Base-by-base conservation (phyloP, 2,888 invertebrate species). In the Urechis unicinctus region DNA sequence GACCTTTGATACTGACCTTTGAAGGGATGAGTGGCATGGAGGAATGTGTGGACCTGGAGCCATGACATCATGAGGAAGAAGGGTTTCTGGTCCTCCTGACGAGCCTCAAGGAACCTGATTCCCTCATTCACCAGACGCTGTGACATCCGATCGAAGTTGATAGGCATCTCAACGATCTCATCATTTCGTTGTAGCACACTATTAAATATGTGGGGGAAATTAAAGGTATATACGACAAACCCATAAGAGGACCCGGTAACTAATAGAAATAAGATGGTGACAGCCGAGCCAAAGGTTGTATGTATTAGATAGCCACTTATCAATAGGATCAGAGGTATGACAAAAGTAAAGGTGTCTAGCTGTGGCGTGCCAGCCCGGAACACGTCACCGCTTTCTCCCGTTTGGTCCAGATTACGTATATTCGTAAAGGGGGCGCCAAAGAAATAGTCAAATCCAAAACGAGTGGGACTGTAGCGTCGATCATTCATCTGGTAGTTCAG, bases 11-110 rank as follows among this genome's bases (percentile, higher is more conserved):
- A n/a, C n/a, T n/a, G n/a, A 5, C 68, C 68, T 22, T 62, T 58
- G 63, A 80, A 81, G 47, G 80, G 78, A 69, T 84, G 81, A 61
- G 83, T 75, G 45, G 83, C 49, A 25, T 61, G 55, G 24, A 63
- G 50, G 6, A 55, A 59, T 58, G 85, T 84, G 78, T 86, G 85
- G 61, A 85, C 85, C n/a, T n/a, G n/a, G 9, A 58, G 22, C 60
- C 60, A 60, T 3, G 78, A 75, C 65, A 81, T 72, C 52, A 79
- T 70, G 50, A 80, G 71, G 53, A 82, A 70, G 66, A 81, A 82
- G 3, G 81, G 81, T 9, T 62, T 60, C 26, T 65, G 52, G 13
- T 55, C 44, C n/a, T n/a, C n/a, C n/a, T n/a, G n/a, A n/a, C n/a
- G n/a, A 21, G 50, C 59, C 44, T 66, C 56, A n/a, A 80, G 60